Evolutionary conservation across 2,113 vertebrate species (phyloP), one percentile per base, ranked within the genome.

Genomic region (Oxyruncus cristatus): DNA sequence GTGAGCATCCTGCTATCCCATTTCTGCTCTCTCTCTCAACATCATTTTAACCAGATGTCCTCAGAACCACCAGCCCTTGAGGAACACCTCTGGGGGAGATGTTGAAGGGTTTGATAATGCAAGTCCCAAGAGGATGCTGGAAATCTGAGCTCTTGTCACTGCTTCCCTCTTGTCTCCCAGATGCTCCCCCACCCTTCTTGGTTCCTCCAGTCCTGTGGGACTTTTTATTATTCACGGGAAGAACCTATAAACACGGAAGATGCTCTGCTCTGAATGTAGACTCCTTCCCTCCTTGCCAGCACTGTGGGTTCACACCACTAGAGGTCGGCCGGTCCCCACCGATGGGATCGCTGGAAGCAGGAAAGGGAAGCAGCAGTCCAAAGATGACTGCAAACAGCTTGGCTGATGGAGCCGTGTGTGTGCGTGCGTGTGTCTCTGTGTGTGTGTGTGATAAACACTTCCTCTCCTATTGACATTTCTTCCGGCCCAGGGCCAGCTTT

Each of bases 321-420:
- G 98, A 95, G 96, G 97, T 94, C 95, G 94, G 94, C 77, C 94
- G 42, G 95, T 72, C 93, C 89, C 80, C 62, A 37, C 35, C 28
- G 73, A 97, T 73, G 91, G 78, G 27, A 30, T 32, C 0, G 11
- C 62, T 17, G 50, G 22, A 10, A 74, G 72, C 61, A 0, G 56
- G 16, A 11, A 59, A 32, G 14, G 16, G 46, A 26, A 84, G 68
- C 72, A 47, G 33, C 35, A 6, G 11, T 26, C 37, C 92, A 24
- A n/a, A 5, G n/a, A 70, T 8, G 62, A 65, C 35, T 35, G 23
- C 12, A 6, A 52, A 49, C 30, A 21, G 83, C 41, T 49, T 32
- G 95, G 80, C 87, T 44, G 12, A 24, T 56, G 75, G 56, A 88
- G 71, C 55, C 41, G 2, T 37, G 68, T 46, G 91, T 53, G 78